Percentiles rank a stretch among this genome's conserved stretches.
Conservation (phyloP, 2,888 invertebrate genomes). For the Acronicta aceris region DNA sequence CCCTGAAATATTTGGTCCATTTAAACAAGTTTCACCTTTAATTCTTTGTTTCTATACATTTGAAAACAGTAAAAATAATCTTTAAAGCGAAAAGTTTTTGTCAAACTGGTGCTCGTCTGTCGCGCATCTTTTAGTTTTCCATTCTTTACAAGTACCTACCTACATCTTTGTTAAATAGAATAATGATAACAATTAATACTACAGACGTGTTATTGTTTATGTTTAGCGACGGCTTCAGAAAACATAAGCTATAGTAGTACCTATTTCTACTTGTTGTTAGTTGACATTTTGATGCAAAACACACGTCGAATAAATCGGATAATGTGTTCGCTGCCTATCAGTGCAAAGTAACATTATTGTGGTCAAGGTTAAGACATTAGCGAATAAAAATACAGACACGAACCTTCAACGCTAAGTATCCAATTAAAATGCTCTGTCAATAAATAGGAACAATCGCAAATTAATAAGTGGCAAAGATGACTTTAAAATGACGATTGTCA, state of each 20-base stretch:
- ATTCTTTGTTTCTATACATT: slow-evolving; percentile 19
- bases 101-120: slow-evolving; percentile 30
- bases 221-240: not conserved
- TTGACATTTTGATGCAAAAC: not conserved
- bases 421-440: slow-evolving; percentile 56
- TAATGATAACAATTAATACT: slow-evolving; percentile 13
- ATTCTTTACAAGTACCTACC: slow-evolving; percentile 13
- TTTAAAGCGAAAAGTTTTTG: slow-evolving; percentile 23
- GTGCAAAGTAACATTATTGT: slow-evolving; percentile 56
- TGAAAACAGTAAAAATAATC: slow-evolving; percentile 18
- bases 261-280: not conserved
- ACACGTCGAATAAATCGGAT: not conserved
- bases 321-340: slow-evolving; percentile 37
- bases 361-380: slow-evolving; percentile 62
- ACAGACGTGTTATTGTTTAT: not conserved
- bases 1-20: too few species aligned
- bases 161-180: slow-evolving; percentile 19
- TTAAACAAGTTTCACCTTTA: too few species aligned
- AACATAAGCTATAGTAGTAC: not conserved
- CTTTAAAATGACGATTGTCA: slow-evolving; percentile 13
- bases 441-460: slow-evolving; percentile 53
- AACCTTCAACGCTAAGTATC: slow-evolving; percentile 47
- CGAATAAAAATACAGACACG: slow-evolving; percentile 58
- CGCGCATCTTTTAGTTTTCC: slow-evolving; percentile 21
- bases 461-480: slow-evolving; percentile 41